Evolutionary conservation across 1,140 invertebrate species (phyloP), one percentile per base, ranked within the genome.

Genomic region (Hyphantria cunea): DNA sequence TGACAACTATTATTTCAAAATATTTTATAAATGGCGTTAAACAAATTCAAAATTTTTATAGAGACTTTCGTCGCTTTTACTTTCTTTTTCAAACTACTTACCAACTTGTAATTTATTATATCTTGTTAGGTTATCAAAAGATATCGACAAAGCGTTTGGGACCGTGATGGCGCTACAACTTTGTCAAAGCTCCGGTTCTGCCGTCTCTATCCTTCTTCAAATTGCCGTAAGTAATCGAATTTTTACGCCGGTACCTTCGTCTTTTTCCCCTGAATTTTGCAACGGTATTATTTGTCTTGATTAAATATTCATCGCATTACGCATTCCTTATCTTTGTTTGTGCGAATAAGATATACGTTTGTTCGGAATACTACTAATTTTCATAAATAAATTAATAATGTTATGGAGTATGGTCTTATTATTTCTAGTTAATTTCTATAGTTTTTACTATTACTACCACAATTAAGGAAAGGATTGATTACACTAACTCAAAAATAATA

Each of bases 161-260:
- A 71, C 68, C 1, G 76, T 88, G n/a, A 76, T 86, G 65, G 73
- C 83, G 37, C 63, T 84, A 50, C 85, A 88, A 71, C 49, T 88
- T 12, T 82, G 70, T 45, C 74, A 76, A 63, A 84, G 83, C 69
- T 82, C 79, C 2, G 78, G 80, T n/a, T 76, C 82, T 6, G 82
- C 80, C n/a, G 82, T 88, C 25, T 79, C 80, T 39, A 71, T 88
- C n/a, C 53, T 88, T 11, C 78, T 88, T 25, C 83, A 86, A 70
- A 80, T 88, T 48, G 79, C 83, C 31, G 85, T 88, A 66, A 79
- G 79, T 75, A 66, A 66, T 55, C 15, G 41, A 48, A 61, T 61
- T 56, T 50, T 55, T 66, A 59, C 51, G 32, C 47, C 39, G 17
- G 42, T 53, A 53, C 14, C 41, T 34, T 56, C 17, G 12, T 44